Evolutionary conservation across 2,113 vertebrate genomes (phyloP).

Genomic region (Vulpes vulpes): DNA sequence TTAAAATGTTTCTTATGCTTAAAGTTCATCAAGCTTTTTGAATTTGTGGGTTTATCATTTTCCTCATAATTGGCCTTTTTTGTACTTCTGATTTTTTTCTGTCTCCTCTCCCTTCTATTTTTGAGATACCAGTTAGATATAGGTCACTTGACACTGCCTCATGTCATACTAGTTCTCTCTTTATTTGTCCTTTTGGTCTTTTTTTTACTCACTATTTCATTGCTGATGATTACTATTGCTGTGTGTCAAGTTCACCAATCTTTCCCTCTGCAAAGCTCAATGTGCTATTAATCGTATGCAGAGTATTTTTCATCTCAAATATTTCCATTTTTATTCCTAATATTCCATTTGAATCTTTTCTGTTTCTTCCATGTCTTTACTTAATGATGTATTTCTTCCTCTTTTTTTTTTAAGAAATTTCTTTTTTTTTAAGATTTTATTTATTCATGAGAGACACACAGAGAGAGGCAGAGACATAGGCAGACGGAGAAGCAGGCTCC

Average conservation of each 20-base stretch:
- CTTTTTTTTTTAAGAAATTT: not conserved
- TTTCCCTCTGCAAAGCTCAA: not conserved
- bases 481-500: no score
- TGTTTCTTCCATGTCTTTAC: not conserved
- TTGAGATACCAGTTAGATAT: not conserved
- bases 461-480: no score
- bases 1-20: not conserved
- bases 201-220: constrained; percentile 1
- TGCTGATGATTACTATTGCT: not conserved
- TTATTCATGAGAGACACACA: no score
- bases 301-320: not conserved
- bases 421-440: no score
- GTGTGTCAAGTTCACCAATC: not conserved
- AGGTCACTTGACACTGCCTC: not conserved
- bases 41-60: not conserved
- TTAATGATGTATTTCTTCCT: not conserved
- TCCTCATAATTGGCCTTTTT: not conserved
- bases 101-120: not conserved
- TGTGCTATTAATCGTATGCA: not conserved
- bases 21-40: not conserved
- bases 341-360: not conserved
- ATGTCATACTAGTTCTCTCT: not conserved
- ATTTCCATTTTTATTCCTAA: not conserved
- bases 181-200: not conserved
- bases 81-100: not conserved